phyloP scores from a whole-genome alignment of 2,797 vertebrate species.

The Parotocinclus haroldoi region DNA sequence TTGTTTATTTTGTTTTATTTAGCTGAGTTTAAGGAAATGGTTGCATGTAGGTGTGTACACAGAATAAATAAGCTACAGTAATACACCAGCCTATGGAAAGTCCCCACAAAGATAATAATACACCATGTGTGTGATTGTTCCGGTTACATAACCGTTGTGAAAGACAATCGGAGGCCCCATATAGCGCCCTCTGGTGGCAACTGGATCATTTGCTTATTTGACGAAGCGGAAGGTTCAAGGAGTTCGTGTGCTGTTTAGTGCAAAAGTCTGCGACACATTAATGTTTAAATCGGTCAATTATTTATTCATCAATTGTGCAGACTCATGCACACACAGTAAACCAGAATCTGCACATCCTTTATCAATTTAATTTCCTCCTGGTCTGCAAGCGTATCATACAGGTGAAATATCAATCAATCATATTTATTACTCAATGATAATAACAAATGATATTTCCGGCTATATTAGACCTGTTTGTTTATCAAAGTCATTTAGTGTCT shows the following conservation, averaged over 20 bases:
- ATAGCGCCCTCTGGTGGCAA: constrained; percentile 18
- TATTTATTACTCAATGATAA: no score
- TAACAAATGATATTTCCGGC: constrained; percentile 4
- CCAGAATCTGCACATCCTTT: constrained; percentile 24
- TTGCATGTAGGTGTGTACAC: no score
- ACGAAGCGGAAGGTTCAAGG: background rate
- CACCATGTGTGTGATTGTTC: background rate
- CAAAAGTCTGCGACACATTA: constrained; percentile 9
- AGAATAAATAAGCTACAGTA: no score
- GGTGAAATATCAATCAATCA: no score
- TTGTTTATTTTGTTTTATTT: no score
- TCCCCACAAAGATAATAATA: background rate
- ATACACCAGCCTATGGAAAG: no score
- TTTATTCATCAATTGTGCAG: constrained; percentile 2
- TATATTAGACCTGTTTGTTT: constrained; percentile 32
- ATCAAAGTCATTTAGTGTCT: constrained; percentile 10
- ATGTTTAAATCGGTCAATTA: constrained; percentile 6
- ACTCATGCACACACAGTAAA: background rate
- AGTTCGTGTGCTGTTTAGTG: constrained; percentile 1
- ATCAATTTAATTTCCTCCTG: no score
- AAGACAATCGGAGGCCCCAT: background rate
- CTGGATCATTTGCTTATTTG: background rate
- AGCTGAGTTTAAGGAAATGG: no score
- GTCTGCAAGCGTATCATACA: no score
- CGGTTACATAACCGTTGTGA: constrained; percentile 10